Conservation (phyloP, 2,888 invertebrate genomes). For the Mesopsocus fuscifrons region DNA sequence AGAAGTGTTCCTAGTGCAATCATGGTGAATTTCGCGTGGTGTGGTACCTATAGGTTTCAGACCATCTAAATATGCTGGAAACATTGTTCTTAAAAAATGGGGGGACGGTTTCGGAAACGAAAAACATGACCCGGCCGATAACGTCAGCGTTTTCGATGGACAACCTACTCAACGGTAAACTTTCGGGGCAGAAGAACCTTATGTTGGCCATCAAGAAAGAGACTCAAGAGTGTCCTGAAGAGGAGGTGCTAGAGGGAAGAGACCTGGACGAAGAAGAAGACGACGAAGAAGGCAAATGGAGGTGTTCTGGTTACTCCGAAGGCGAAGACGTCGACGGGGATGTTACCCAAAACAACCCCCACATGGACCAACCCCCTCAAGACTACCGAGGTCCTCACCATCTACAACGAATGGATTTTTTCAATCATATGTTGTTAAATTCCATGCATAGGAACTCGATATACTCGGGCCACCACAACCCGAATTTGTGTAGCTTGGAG, state of each 20-base stretch:
- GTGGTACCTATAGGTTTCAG: too few species aligned
- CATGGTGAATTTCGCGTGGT: too few species aligned
- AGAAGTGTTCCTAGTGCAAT: too few species aligned
- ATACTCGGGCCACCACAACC: constrained; percentile 6
- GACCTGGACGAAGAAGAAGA: background rate
- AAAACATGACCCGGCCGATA: background rate
- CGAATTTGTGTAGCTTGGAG: constrained; percentile 7
- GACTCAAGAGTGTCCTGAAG: too few species aligned
- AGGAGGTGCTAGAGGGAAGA: background rate
- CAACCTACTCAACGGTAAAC: constrained; percentile 5
- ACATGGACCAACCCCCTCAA: background rate
- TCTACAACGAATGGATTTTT: background rate
- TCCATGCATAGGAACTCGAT: constrained; percentile 5
- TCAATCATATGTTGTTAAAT: constrained; percentile 4
- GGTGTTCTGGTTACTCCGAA: background rate
- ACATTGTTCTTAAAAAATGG: constrained; percentile 5
- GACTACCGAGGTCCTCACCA: background rate
- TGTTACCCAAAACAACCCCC: background rate
- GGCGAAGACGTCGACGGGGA: background rate
- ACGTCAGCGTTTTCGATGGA: constrained; percentile 9
- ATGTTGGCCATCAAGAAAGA: constrained; percentile 7
- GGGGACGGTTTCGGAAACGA: background rate
- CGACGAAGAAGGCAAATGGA: constrained; percentile 7
- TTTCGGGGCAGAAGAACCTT: constrained; percentile 5
- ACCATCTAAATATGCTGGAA: constrained; percentile 9